A percentile compares a stretch with the other conserved stretches of the same genome.
phyloP scores from a whole-genome alignment of 2,113 vertebrate genomes.

The Odontophorus gujanensis region DNA sequence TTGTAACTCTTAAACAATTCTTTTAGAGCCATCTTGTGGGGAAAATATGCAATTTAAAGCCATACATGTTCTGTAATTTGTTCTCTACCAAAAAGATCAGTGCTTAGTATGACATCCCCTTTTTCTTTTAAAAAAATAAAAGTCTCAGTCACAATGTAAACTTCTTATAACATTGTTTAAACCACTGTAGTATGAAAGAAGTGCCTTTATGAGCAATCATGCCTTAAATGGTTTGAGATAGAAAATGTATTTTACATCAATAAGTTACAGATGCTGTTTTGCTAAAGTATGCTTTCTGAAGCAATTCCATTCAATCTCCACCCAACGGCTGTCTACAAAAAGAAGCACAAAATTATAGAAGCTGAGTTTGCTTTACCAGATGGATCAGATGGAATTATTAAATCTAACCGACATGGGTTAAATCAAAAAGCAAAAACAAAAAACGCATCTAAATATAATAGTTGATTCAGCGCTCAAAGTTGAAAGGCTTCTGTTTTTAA shows the following conservation, averaged over 20 bases:
- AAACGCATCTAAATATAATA: background rate
- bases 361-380: background rate
- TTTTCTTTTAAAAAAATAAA: conserved; percentile 43
- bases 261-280: background rate
- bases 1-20: conserved; percentile 14
- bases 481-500: background rate
- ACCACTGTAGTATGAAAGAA: conserved; percentile 11
- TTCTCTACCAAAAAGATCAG: conserved; percentile 11
- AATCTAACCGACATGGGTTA: background rate
- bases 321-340: background rate
- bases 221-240: background rate
- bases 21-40: conserved; percentile 46
- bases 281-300: background rate
- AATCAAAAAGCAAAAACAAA: background rate
- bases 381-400: background rate
- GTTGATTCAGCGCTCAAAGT: background rate
- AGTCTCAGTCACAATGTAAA: conserved; percentile 41
- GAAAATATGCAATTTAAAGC: conserved; percentile 28
- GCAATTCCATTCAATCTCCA: background rate
- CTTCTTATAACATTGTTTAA: conserved; percentile 39
- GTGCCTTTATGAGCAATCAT: background rate
- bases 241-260: background rate
- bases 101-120: background rate
- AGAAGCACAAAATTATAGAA: background rate
- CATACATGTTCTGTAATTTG: background rate